Evolutionary conservation across 2,113 vertebrate genomes (phyloP).

Genomic region (Sylvia atricapilla): DNA sequence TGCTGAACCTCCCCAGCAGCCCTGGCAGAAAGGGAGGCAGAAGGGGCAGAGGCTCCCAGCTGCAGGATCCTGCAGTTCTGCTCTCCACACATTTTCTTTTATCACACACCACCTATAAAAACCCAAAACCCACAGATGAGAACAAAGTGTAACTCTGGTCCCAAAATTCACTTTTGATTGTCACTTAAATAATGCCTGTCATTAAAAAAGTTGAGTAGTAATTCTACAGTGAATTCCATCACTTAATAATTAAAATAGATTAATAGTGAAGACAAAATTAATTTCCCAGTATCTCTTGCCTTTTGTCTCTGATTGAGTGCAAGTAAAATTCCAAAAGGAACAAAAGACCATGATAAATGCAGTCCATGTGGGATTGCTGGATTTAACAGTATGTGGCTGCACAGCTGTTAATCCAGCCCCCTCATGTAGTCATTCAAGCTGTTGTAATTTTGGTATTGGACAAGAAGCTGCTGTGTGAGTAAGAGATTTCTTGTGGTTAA

Average conservation of each 20-base stretch:
- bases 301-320: not conserved
- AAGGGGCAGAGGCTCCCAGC: not conserved
- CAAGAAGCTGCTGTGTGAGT: not conserved
- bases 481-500: not conserved
- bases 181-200: not conserved
- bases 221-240: not conserved
- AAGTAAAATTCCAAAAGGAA: not conserved
- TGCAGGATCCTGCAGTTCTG: not conserved
- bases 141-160: not conserved
- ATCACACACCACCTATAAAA: not conserved
- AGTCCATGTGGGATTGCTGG: not conserved
- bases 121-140: not conserved
- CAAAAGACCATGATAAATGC: not conserved
- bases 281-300: not conserved
- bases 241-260: not conserved
- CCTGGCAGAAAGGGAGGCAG: not conserved
- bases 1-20: not conserved
- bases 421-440: not conserved
- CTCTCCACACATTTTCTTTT: not conserved
- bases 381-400: not conserved
- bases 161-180: not conserved
- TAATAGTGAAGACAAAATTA: not conserved
- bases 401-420: not conserved
- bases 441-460: not conserved
- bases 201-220: not conserved